Conservation (phyloP, 2,113 vertebrate species). For the Antennarius striatus region DNA sequence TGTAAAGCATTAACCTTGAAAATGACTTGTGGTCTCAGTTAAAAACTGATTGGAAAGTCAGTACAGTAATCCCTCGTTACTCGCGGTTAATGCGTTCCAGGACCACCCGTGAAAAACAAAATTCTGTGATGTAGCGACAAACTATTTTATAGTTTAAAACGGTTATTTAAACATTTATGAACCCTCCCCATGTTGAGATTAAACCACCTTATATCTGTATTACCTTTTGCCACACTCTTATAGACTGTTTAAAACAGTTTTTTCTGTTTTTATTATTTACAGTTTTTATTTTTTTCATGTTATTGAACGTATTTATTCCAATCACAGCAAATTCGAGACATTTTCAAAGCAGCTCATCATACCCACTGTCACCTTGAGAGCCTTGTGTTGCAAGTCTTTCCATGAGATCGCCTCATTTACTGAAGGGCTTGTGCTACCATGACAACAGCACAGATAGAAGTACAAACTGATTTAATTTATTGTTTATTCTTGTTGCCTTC, state of each 20-base stretch:
- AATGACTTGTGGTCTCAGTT: not conserved
- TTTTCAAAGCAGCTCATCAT: constrained; percentile 18
- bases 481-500: constrained; percentile 11
- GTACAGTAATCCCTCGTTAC: too few species aligned
- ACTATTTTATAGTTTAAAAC: too few species aligned
- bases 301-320: not conserved
- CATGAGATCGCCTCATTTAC: constrained; percentile 5
- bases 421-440: constrained; percentile 57
- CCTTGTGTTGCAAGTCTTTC: constrained; percentile 6
- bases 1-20: not conserved
- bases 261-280: too few species aligned
- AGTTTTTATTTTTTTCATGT: not conserved
- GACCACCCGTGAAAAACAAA: too few species aligned
- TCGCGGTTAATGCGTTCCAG: too few species aligned
- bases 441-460: constrained; percentile 57
- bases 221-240: too few species aligned
- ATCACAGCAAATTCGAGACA: not conserved
- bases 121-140: too few species aligned
- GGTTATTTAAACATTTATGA: too few species aligned
- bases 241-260: too few species aligned
- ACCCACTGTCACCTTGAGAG: constrained; percentile 42
- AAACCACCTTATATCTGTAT: too few species aligned
- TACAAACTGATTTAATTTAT: not conserved
- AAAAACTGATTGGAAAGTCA: constrained; percentile 11
- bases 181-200: too few species aligned